Conservation (phyloP, 2,888 invertebrate species). For the Cheilosia scutellata region DNA sequence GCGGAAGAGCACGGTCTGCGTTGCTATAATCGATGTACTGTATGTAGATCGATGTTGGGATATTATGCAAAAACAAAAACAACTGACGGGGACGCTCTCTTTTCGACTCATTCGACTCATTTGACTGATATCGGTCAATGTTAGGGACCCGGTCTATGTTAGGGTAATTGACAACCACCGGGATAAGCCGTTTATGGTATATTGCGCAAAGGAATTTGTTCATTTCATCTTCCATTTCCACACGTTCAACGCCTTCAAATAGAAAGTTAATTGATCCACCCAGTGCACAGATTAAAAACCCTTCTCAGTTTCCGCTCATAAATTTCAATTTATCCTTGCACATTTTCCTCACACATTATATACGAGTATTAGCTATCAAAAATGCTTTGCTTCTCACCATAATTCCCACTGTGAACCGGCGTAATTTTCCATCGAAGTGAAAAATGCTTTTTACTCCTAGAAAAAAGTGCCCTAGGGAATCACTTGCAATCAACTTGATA, state of each 20-base stretch:
- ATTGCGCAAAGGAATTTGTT: too few relatives aligned
- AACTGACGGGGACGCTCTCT: too few relatives aligned
- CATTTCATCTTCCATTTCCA: too few relatives aligned
- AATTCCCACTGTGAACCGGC: conserved; percentile 14
- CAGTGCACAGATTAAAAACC: not conserved
- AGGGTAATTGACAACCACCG: too few relatives aligned
- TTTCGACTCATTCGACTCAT: too few relatives aligned
- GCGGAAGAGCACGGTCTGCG: too few relatives aligned
- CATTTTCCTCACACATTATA: conserved; percentile 7
- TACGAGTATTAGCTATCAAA: conserved; percentile 12
- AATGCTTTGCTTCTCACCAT: conserved; percentile 22
- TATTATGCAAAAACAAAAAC: too few relatives aligned
- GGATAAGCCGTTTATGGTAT: too few relatives aligned
- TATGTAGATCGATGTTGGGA: too few relatives aligned
- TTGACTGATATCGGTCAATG: too few relatives aligned
- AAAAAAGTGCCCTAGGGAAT: conserved; percentile 43
- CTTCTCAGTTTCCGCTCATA: conserved; percentile 33
- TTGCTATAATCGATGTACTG: too few relatives aligned
- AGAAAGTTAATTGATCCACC: not conserved
- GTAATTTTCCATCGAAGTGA: conserved; percentile 28
- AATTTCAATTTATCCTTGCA: conserved; percentile 51
- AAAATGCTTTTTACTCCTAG: conserved; percentile 17
- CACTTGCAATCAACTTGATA: conserved; percentile 71
- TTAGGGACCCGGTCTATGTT: too few relatives aligned
- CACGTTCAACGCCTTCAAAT: not conserved